Evolutionary conservation across 1,140 invertebrate genomes (phyloP).

Genomic region (Halesus radiatus): DNA sequence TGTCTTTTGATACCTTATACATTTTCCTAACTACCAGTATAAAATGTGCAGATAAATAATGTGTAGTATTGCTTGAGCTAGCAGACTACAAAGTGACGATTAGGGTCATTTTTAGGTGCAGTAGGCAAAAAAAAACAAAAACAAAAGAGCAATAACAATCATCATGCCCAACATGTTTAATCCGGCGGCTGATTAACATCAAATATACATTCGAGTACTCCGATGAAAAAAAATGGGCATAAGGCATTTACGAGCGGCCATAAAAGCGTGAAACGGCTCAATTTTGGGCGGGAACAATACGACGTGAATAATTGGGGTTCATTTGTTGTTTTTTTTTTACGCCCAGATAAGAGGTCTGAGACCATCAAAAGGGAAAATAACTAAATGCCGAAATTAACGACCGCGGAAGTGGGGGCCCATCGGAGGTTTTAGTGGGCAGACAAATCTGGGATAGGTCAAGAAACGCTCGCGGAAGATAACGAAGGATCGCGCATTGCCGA

Average conservation of each 20-base stretch:
- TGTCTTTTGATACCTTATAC: too few species aligned
- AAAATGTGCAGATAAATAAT: too few species aligned
- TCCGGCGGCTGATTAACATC: slow-evolving; percentile 21
- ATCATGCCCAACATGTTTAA: slow-evolving; percentile 4
- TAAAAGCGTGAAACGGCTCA: slow-evolving; percentile 23
- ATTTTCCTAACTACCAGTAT: too few species aligned
- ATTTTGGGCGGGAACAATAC: slow-evolving; percentile 20
- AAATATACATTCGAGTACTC: slow-evolving; percentile 33
- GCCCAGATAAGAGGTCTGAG: slow-evolving; percentile 14
- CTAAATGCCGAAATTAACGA: slow-evolving; percentile 23
- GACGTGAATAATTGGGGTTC: slow-evolving; percentile 5
- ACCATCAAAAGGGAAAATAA: slow-evolving; percentile 25
- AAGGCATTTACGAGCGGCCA: slow-evolving; percentile 19
- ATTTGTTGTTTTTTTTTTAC: slow-evolving; percentile 27
- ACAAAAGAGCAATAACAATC: too few species aligned
- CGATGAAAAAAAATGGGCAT: slow-evolving; percentile 21
- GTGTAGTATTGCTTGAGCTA: too few species aligned
- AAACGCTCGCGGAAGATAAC: too few species aligned
- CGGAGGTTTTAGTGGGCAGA: too few species aligned
- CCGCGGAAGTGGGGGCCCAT: neutral
- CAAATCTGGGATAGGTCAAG: too few species aligned
- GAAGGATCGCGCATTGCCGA: too few species aligned
- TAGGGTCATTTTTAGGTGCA: too few species aligned
- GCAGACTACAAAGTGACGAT: too few species aligned
- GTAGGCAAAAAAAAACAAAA: too few species aligned